These are phyloP conservation scores for Plagodis pulveraria DNA, from an alignment of 2,888 invertebrate species.

Conservation along the genomic window DNA sequence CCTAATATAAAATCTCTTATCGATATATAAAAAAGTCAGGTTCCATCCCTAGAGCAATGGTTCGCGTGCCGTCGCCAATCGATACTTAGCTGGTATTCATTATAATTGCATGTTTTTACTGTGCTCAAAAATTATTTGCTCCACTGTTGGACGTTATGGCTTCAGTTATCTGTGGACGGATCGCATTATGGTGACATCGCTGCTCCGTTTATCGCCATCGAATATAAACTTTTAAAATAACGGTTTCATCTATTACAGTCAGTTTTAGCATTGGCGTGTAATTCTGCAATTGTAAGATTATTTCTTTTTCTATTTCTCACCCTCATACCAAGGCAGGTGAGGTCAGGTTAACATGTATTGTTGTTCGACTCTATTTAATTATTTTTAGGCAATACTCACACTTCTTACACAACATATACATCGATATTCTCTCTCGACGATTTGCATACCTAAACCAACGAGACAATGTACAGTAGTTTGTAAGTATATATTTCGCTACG, in stretches of 20 bases:
- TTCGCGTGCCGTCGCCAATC: slow-evolving; percentile 68
- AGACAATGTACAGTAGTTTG: too few species aligned
- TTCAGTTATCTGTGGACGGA: slow-evolving; percentile 42
- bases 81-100: slow-evolving; percentile 70
- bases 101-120: slow-evolving; percentile 72
- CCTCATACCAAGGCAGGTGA: too few species aligned
- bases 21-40: not conserved
- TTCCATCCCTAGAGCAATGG: slow-evolving; percentile 38
- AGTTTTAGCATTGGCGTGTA: slow-evolving; percentile 4
- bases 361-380: too few species aligned
- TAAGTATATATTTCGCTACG: too few species aligned
- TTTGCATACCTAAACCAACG: too few species aligned
- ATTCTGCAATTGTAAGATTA: not conserved
- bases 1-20: too few species aligned
- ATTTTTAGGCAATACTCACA: too few species aligned
- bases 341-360: too few species aligned
- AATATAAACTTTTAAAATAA: slow-evolving; percentile 23
- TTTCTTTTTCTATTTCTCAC: too few species aligned
- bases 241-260: slow-evolving; percentile 9
- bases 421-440: too few species aligned
- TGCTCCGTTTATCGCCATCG: slow-evolving; percentile 21
- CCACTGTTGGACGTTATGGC: slow-evolving; percentile 47
- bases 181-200: slow-evolving; percentile 47
- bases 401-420: too few species aligned
- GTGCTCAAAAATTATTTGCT: slow-evolving; percentile 62